A percentile compares a stretch with the other conserved stretches of the same genome.
Conservation (phyloP, 2,888 invertebrate species). For the Philereme vetulata region DNA sequence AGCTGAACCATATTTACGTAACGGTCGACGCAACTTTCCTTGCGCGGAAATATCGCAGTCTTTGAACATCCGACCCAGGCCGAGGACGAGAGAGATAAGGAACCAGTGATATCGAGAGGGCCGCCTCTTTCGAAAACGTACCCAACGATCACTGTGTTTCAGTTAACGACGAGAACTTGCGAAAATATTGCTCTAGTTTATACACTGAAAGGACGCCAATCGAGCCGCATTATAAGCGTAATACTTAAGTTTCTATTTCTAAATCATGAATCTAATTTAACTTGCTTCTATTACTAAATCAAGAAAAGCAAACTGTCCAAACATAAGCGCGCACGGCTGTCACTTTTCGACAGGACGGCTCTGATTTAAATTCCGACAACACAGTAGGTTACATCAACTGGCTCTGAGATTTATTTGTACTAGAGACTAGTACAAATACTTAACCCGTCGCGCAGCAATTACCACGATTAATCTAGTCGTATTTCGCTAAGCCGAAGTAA, state of each 20-base stretch:
- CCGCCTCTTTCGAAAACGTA: conserved; percentile 17
- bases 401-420: not conserved
- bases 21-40: conserved; percentile 56
- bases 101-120: conserved; percentile 17
- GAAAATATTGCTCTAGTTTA: conserved; percentile 19
- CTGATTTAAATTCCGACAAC: conserved; percentile 55
- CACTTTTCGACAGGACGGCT: conserved; percentile 37
- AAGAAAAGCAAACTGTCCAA: conserved; percentile 9
- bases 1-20: conserved; percentile 74
- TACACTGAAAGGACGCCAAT: conserved; percentile 4
- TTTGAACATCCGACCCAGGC: conserved; percentile 21
- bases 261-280: not conserved
- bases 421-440: conserved; percentile 3
- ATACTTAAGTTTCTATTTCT: conserved; percentile 1
- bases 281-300: conserved; percentile 13
- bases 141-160: conserved; percentile 2
- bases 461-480: conserved; percentile 10
- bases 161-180: conserved; percentile 11
- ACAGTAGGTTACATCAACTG: conserved; percentile 21
- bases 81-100: conserved; percentile 22
- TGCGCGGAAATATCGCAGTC: conserved; percentile 44
- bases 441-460: conserved; percentile 14
- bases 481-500: not conserved
- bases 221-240: conserved; percentile 6
- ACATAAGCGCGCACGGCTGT: conserved; percentile 17